Evolutionary conservation across 2,888 invertebrate species (phyloP).

Genomic region (Torymus auratus): DNA sequence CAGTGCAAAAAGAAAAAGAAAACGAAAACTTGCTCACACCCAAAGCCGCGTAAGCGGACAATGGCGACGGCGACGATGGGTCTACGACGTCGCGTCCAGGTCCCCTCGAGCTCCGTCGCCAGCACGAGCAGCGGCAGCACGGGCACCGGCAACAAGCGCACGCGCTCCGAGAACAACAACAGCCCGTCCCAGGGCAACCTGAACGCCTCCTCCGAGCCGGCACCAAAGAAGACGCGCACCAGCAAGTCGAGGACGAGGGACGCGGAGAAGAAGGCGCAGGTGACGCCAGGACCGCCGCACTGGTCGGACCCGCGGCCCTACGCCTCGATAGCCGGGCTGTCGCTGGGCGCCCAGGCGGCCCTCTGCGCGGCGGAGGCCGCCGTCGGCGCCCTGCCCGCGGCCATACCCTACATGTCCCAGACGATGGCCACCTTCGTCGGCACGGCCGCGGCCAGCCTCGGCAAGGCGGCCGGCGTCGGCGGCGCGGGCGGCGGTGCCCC

Average conservation of each 20-base stretch:
- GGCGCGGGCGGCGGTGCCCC: no score
- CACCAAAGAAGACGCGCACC: conserved; percentile 70
- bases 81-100: conserved; percentile 72
- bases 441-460: conserved; percentile 71
- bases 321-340: conserved; percentile 68
- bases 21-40: background rate
- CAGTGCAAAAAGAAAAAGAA: background rate
- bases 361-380: conserved; percentile 66
- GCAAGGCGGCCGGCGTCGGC: conserved; percentile 71
- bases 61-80: conserved; percentile 76
- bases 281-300: conserved; percentile 63
- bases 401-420: conserved; percentile 73
- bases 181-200: conserved; percentile 75
- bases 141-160: conserved; percentile 67
- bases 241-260: conserved; percentile 58
- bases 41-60: conserved; percentile 49
- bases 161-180: conserved; percentile 75
- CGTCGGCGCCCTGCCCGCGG: conserved; percentile 68
- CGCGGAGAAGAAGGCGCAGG: conserved; percentile 50
- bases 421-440: conserved; percentile 75
- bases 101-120: conserved; percentile 22
- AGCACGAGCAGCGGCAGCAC: background rate
- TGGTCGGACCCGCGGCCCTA: conserved; percentile 70
- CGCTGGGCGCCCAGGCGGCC: conserved; percentile 62
- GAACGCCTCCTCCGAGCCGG: conserved; percentile 67